A percentile compares a stretch with the other conserved stretches of the same genome.
Evolutionary conservation across 53 echinoderm and acorn worm genomes (phyloP).

Genomic region (Paracentrotus lividus): DNA sequence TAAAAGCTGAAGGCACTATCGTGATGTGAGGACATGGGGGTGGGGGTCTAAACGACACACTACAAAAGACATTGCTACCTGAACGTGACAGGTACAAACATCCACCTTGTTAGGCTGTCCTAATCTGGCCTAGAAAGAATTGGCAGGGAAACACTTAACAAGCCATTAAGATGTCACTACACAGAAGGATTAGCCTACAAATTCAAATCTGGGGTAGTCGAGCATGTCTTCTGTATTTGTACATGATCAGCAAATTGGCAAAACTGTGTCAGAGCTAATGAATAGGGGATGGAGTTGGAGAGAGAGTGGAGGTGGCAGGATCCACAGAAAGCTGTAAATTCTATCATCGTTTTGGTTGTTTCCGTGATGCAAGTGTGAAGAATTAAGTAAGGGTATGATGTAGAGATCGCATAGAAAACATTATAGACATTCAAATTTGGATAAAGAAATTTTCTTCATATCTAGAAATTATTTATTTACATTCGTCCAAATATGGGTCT

Average conservation of each 20-base stretch:
- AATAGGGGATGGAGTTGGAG: background rate
- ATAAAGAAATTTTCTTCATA: too few relatives aligned
- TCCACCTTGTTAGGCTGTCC: background rate
- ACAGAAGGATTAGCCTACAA: conserved; percentile 36
- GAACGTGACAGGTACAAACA: conserved; percentile 23
- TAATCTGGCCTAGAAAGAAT: conserved; percentile 3
- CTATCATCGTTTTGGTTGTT: background rate
- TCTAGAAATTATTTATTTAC: too few relatives aligned
- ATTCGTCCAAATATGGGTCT: too few relatives aligned
- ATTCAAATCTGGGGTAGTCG: background rate
- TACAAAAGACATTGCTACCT: background rate
- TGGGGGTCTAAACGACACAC: too few relatives aligned
- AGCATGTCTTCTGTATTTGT: conserved; percentile 1
- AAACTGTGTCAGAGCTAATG: conserved; percentile 13
- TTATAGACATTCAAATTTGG: too few relatives aligned
- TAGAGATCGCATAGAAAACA: too few relatives aligned
- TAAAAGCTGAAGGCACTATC: too few relatives aligned
- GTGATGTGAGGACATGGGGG: too few relatives aligned
- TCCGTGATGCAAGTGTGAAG: too few relatives aligned
- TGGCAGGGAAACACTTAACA: conserved; percentile 31
- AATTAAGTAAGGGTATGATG: too few relatives aligned
- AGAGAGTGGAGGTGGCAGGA: too few relatives aligned
- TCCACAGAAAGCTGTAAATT: background rate
- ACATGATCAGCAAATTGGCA: conserved; percentile 36
- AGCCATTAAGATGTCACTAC: conserved; percentile 31